Base-by-base conservation (phyloP, 2,797 vertebrate species). In the Myotis vivesi region DNA sequence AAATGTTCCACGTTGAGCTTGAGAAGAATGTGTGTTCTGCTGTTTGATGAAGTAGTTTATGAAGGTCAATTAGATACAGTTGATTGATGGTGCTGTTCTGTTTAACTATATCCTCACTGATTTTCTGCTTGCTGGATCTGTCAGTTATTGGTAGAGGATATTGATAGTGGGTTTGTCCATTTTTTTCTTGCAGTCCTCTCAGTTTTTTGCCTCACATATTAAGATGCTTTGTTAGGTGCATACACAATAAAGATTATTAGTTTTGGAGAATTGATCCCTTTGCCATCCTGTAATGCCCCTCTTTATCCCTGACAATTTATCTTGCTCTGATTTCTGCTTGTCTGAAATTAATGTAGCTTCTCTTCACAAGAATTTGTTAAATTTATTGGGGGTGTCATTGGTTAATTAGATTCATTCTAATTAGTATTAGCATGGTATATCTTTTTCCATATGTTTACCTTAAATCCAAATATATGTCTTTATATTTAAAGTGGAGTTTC, bases 21-120 rank as follows among this genome's bases (percentile, higher is more conserved):
- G 51, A 85, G 55, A 96, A 95, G 79, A 95, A 71, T 71, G 84
- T 92, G 51, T 71, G 9, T 82, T 84, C 33, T 95, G 36, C 77
- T 86, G 55, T 91, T 95, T 57, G 69, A 81, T 92, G 92, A 94
- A 94, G 36, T 90, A 79, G 25, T 95, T 89, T 86, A 13, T 95
- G 94, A 71, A 92, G 92, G 92, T 94, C 92, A 91, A 7, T 94
- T 86, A 92, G 90, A 94, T 75, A 53, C 75, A 19, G 62, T 72
- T 96, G 94, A 92, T 85, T 71, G 90, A 95, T 93, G 64, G 33
- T 77, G 57, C 62, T 90, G 5, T 79, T 92, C 69, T 71, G 41
- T 85, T 69, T 87, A 94, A 89, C 89, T 87, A 1, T 68, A 41
- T 91, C 72, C 80, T 85, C 44, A 75, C 87, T 94, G 94, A 72